These are phyloP conservation scores for Limonius californicus DNA, from an alignment of 1,140 invertebrate genomes.

Conservation along the genomic window DNA sequence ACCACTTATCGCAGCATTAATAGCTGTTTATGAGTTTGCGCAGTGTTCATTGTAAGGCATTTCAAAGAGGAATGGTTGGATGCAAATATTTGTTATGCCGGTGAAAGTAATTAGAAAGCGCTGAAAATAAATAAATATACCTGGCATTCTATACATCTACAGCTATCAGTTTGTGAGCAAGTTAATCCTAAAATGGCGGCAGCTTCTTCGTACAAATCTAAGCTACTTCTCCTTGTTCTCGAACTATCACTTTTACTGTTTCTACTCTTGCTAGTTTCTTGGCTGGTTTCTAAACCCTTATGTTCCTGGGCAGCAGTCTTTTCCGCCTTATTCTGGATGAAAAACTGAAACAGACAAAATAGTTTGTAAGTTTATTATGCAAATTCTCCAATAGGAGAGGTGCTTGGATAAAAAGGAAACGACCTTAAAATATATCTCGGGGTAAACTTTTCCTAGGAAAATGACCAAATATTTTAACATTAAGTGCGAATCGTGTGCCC, in stretches of 20 bases:
- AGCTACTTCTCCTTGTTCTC: slow-evolving; percentile 31
- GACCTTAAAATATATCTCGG: too few species aligned
- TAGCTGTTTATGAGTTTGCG: too few species aligned
- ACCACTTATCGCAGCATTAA: too few species aligned
- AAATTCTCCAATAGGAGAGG: too few species aligned
- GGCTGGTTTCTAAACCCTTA: not conserved
- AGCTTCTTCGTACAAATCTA: slow-evolving; percentile 56
- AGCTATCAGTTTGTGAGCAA: slow-evolving; percentile 55
- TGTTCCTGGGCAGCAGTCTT: slow-evolving; percentile 17
- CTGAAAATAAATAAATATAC: too few species aligned
- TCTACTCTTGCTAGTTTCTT: slow-evolving; percentile 10
- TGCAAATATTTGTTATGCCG: too few species aligned
- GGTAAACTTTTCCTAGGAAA: not conserved
- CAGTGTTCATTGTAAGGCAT: too few species aligned
- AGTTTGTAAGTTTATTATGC: too few species aligned
- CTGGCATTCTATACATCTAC: slow-evolving; percentile 58
- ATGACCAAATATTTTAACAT: not conserved
- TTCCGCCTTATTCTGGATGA: slow-evolving; percentile 32
- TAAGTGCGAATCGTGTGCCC: slow-evolving; percentile 14
- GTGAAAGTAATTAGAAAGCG: too few species aligned
- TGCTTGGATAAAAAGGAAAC: too few species aligned
- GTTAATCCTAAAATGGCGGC: slow-evolving; percentile 55
- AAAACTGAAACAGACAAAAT: slow-evolving; percentile 27
- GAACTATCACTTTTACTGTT: slow-evolving; percentile 14
- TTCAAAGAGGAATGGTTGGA: too few species aligned